phyloP scores from a whole-genome alignment of 2,888 invertebrate genomes.

The Orgyia antiqua region DNA sequence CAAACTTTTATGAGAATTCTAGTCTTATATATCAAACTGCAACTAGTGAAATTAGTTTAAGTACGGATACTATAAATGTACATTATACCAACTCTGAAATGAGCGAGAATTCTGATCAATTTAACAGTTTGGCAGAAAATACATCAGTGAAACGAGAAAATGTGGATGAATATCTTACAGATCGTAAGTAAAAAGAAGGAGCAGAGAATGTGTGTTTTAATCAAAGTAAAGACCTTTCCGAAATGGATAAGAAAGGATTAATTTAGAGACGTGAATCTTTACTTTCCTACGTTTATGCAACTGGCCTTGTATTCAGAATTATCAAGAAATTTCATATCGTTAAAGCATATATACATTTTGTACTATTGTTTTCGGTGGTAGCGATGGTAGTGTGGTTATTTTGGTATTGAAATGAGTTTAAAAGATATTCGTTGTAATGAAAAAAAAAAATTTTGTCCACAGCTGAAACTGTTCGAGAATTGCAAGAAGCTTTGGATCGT shows the following conservation, averaged over 20 bases:
- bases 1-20: constrained; percentile 9
- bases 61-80: constrained; percentile 1
- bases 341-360: too few relatives aligned
- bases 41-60: constrained; percentile 2
- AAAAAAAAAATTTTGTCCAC: neutral
- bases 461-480: constrained; percentile 35
- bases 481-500: constrained; percentile 51
- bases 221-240: neutral
- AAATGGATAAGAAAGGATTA: too few relatives aligned
- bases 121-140: constrained; percentile 10
- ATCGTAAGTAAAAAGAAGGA: constrained; percentile 4
- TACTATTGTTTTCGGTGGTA: too few relatives aligned
- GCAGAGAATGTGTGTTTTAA: too few relatives aligned
- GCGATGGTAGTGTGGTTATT: too few relatives aligned
- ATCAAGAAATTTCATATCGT: too few relatives aligned
- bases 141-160: constrained; percentile 13
- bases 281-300: too few relatives aligned
- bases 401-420: too few relatives aligned
- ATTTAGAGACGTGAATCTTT: too few relatives aligned
- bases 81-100: neutral
- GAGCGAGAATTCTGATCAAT: constrained; percentile 9
- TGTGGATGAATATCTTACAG: constrained; percentile 43
- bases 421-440: too few relatives aligned
- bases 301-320: too few relatives aligned
- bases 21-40: constrained; percentile 7